Base-by-base conservation (phyloP, 1,140 invertebrate genomes). In the Heliconius hermathena region DNA sequence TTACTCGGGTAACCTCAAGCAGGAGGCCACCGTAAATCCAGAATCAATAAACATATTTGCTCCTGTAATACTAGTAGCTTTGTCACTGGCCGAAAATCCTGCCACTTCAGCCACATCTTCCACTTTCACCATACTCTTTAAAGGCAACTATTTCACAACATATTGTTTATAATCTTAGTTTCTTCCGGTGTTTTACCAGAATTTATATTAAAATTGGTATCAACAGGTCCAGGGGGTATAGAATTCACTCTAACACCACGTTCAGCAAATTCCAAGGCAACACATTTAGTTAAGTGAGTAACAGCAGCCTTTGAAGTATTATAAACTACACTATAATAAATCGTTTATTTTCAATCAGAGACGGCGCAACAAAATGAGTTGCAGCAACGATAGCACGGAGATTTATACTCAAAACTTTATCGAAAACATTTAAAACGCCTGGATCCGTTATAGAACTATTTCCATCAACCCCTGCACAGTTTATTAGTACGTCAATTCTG, bases 191-290 rank as follows among this genome's bases (percentile, higher is more conserved):
- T 76, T 9, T 54, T 36, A 20, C 81, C 81, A 26, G 80, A n/a
- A 22, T 83, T 76, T 13, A 66, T 11, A 16, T 73, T 33, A 29
- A 87, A 71, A 78, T 87, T 84, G 11, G 85, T 87, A 29, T 83
- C 82, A 4, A 83, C 80, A 22, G 72, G 70, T 36, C 85, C 85
- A 1, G 86, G 85, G 6, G 79, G 78, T 26, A 89, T 76, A 20
- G 72, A 81, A 76, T 90, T 90, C 0, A 88, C 83, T 77, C 88
- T 83, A 4, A 88, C 83, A 11, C 86, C 83, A 66, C 81, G 60
- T 13, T 57, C 18, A 13, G 83, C 84, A 60, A 88, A 41, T 9
- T 88, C 85, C 13, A 82, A 73, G 36, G 88, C 88, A 20, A 77
- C 70, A 73, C 79, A 76, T 54, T 81, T 85, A 1, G 85, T 86